phyloP scores from a whole-genome alignment of 2,113 vertebrate genomes.

The Peromyscus maniculatus region DNA sequence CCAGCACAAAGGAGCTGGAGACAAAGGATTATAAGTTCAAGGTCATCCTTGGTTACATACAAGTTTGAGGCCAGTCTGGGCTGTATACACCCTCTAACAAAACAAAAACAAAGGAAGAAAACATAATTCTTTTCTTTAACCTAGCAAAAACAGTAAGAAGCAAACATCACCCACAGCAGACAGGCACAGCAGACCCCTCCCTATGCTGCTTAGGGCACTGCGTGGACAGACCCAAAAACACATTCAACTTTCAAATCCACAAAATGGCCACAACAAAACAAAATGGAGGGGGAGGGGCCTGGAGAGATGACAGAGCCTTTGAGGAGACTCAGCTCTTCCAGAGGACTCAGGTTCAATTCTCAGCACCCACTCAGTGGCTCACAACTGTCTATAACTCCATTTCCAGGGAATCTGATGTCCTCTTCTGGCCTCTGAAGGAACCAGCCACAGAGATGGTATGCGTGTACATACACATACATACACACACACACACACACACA shows the following conservation, averaged over 20 bases:
- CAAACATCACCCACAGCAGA: not conserved
- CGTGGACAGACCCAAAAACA: not conserved
- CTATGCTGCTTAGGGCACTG: not conserved
- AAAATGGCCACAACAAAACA: not conserved
- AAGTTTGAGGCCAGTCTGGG: not conserved
- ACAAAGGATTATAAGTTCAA: not conserved
- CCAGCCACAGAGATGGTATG: not conserved
- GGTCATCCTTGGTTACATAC: not conserved
- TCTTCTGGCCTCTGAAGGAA: not conserved
- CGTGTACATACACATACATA: rapidly evolving
- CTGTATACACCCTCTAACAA: not conserved
- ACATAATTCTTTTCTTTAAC: not conserved
- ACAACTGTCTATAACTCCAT: not conserved
- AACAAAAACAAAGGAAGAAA: not conserved
- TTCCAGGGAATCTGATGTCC: not conserved
- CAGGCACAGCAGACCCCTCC: not conserved
- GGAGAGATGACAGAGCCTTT: not conserved
- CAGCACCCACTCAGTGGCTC: not conserved
- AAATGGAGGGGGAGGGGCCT: not conserved
- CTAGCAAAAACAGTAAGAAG: not conserved
- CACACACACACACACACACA: too few relatives aligned
- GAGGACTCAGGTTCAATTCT: not conserved
- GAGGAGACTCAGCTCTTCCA: not conserved
- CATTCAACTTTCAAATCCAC: not conserved
- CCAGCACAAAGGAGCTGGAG: not conserved